phyloP scores from a whole-genome alignment of 2,797 vertebrate species.

The Macroramphosus scolopax region DNA sequence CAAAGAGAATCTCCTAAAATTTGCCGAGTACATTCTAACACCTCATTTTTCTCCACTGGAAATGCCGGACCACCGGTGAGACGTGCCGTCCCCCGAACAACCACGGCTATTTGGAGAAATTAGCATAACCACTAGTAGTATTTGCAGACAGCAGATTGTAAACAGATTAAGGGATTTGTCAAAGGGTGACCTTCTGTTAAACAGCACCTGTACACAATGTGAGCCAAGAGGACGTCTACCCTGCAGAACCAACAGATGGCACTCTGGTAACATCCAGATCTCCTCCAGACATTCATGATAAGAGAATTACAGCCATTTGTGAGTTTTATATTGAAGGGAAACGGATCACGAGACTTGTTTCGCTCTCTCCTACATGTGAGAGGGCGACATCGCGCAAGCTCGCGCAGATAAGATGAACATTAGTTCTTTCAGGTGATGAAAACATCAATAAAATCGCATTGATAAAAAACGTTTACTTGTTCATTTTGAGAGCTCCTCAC shows the following conservation, averaged over 20 bases:
- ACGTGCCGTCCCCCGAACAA: conserved; percentile 7
- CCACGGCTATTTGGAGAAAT: conserved; percentile 31
- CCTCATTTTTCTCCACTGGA: neutral
- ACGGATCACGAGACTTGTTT: too few relatives aligned
- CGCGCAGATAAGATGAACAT: conserved; percentile 10
- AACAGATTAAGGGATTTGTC: conserved; percentile 60
- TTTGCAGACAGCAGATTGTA: conserved; percentile 57
- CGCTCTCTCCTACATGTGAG: conserved; percentile 14
- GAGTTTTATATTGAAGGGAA: conserved; percentile 30
- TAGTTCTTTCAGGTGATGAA: too few relatives aligned
- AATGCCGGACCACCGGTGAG: conserved; percentile 6
- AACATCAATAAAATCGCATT: too few relatives aligned
- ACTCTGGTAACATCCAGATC: conserved; percentile 67
- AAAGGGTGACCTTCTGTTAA: conserved; percentile 60
- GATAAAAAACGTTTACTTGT: too few relatives aligned
- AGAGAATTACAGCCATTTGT: too few relatives aligned
- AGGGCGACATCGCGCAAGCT: conserved; percentile 4
- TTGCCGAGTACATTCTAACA: too few relatives aligned
- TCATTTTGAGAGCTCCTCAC: conserved; percentile 17
- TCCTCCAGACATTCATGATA: neutral
- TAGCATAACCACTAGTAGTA: conserved; percentile 32
- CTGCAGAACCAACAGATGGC: conserved; percentile 69
- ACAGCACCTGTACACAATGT: conserved; percentile 50
- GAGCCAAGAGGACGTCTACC: conserved; percentile 33
- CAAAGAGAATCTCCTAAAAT: too few relatives aligned